phyloP scores from a whole-genome alignment of 1,140 invertebrate species.

The Heliconius eleuchia region DNA sequence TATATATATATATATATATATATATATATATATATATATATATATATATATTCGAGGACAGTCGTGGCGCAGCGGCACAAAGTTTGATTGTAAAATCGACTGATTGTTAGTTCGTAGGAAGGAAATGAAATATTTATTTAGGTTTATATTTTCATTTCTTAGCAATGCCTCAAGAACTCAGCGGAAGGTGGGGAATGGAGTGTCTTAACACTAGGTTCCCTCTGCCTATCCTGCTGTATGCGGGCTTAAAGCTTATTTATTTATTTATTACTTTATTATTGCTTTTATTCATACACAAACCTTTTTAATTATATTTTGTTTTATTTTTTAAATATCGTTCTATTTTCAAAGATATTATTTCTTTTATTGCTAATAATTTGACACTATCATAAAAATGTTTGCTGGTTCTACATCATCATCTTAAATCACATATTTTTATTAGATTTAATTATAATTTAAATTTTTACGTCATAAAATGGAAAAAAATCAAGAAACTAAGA shows the following conservation, averaged over 20 bases:
- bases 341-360: conserved; percentile 19
- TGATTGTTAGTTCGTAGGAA: too few species aligned
- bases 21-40: too few species aligned
- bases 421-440: conserved; percentile 37
- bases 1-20: too few species aligned
- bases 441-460: conserved; percentile 40
- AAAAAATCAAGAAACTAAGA: conserved; percentile 59
- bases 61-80: too few species aligned
- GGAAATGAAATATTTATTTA: too few species aligned
- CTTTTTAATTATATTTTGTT: not conserved
- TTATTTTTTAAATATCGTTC: conserved; percentile 14
- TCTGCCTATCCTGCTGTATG: too few species aligned
- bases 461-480: conserved; percentile 55
- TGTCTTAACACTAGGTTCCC: too few species aligned
- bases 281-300: not conserved
- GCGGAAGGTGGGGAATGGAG: too few species aligned
- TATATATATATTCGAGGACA: too few species aligned
- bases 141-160: too few species aligned
- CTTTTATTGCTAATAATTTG: conserved; percentile 23
- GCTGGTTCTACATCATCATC: conserved; percentile 47
- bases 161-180: too few species aligned
- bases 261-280: not conserved
- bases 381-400: conserved; percentile 37
- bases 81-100: too few species aligned
- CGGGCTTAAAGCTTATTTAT: not conserved